A percentile compares a stretch with the other conserved stretches of the same genome.
Conservation (phyloP, 1,140 invertebrate species). For the Zaprionus taronus region DNA sequence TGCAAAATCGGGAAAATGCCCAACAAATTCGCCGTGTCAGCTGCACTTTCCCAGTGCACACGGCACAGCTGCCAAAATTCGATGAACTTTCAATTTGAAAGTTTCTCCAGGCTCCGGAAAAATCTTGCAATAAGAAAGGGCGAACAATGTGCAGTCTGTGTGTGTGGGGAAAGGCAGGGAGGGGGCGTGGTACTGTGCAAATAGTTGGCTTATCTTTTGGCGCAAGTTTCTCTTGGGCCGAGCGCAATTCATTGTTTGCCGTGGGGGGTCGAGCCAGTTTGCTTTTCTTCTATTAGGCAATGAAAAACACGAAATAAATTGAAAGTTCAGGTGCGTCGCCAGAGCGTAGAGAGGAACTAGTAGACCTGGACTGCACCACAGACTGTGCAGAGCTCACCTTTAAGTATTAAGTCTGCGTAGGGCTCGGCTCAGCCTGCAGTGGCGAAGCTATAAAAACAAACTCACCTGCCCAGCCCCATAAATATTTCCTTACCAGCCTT, state of each 20-base stretch:
- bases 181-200: slow-evolving; percentile 24
- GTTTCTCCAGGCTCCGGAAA: slow-evolving; percentile 27
- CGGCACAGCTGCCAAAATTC: slow-evolving; percentile 52
- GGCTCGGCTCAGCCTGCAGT: not conserved
- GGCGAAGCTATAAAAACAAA: slow-evolving; percentile 62
- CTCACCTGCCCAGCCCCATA: slow-evolving; percentile 55
- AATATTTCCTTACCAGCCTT: slow-evolving; percentile 60
- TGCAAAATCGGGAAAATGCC: slow-evolving; percentile 5
- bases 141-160: not conserved
- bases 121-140: not conserved
- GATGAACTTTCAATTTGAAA: slow-evolving; percentile 72
- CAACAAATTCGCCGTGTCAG: slow-evolving; percentile 22
- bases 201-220: slow-evolving; percentile 61
- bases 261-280: slow-evolving; percentile 20
- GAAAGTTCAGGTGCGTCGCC: slow-evolving; percentile 61
- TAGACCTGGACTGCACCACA: too few species aligned
- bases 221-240: slow-evolving; percentile 49
- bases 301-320: slow-evolving; percentile 69
- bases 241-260: slow-evolving; percentile 58
- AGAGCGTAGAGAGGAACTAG: not conserved
- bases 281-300: slow-evolving; percentile 64
- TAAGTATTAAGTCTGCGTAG: not conserved
- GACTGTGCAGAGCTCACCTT: not conserved
- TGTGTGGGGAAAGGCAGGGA: not conserved
- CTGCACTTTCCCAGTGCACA: slow-evolving; percentile 9